These are phyloP conservation scores for Daktulosphaira vitifoliae DNA, from an alignment of 1,140 invertebrate genomes.

Conservation along the genomic window DNA sequence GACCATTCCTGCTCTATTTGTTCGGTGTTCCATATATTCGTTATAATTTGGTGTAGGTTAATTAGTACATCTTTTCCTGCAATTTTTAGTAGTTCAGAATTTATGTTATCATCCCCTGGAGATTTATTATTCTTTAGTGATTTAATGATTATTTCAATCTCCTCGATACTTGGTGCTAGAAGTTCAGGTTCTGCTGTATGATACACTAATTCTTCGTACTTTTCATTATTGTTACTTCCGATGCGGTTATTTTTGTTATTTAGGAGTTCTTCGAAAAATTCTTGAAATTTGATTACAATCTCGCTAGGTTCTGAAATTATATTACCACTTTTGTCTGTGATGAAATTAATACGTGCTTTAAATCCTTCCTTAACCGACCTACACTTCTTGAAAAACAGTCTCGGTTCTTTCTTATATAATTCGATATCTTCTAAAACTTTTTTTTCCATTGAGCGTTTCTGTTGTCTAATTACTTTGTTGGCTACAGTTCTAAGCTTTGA, in stretches of 20 bases:
- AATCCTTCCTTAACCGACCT: constrained; percentile 29
- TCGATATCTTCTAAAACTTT: background rate
- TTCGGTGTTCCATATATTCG: constrained; percentile 13
- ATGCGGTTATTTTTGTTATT: constrained; percentile 2
- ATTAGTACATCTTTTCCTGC: background rate
- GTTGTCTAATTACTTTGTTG: constrained; percentile 32
- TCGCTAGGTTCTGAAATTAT: background rate
- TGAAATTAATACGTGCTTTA: constrained; percentile 6
- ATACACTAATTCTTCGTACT: background rate
- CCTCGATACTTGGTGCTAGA: constrained; percentile 17
- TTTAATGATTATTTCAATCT: constrained; percentile 31
- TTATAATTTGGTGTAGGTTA: constrained; percentile 2
- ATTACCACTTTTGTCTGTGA: constrained; percentile 13
- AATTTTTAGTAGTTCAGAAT: constrained; percentile 37
- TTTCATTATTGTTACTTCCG: background rate
- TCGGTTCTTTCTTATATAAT: constrained; percentile 7
- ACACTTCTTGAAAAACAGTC: background rate
- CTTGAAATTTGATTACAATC: constrained; percentile 28
- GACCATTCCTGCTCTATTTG: constrained; percentile 7
- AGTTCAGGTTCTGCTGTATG: background rate
- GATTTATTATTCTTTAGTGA: constrained; percentile 37
- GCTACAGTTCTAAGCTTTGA: background rate
- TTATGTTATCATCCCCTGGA: constrained; percentile 38
- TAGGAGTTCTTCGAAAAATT: constrained; percentile 34
- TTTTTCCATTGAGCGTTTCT: background rate